These are phyloP conservation scores for Meta bourneti DNA, from an alignment of 2,888 invertebrate species.

Conservation along the genomic window DNA sequence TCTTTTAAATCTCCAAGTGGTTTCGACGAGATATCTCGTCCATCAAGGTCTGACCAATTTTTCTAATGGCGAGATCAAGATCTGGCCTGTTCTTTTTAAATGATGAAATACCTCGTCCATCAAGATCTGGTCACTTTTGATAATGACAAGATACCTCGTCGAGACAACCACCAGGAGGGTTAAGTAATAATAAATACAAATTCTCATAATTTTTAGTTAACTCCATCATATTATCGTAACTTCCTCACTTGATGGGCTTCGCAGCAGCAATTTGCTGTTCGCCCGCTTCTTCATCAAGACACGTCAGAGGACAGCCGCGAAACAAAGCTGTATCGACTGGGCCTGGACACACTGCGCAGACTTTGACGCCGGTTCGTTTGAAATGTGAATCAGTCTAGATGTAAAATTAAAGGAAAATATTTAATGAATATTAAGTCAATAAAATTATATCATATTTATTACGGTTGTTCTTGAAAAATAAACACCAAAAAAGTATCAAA, in stretches of 20 bases:
- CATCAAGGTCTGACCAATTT: neutral
- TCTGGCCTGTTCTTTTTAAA: no score
- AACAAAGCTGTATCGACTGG: constrained; percentile 20
- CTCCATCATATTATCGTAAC: neutral
- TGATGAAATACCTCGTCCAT: no score
- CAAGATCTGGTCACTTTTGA: no score
- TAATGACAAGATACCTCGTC: no score
- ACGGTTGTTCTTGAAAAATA: no score
- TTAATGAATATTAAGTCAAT: neutral
- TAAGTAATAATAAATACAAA: no score
- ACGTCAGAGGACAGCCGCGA: neutral
- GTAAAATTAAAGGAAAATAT: neutral
- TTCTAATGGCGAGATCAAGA: no score
- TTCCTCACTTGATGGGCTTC: constrained; percentile 26
- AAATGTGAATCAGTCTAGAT: constrained; percentile 25
- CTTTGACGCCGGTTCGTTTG: constrained; percentile 43
- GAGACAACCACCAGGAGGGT: no score
- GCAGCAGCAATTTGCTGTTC: neutral
- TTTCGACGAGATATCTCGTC: neutral
- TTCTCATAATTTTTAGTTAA: no score
- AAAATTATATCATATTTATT: neutral
- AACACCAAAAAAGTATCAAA: neutral
- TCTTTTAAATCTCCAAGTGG: no score
- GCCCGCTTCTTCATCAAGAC: neutral
- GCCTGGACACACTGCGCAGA: constrained; percentile 48